These are phyloP conservation scores for Eupithecia dodoneata DNA, from an alignment of 2,888 invertebrate genomes.

Conservation along the genomic window DNA sequence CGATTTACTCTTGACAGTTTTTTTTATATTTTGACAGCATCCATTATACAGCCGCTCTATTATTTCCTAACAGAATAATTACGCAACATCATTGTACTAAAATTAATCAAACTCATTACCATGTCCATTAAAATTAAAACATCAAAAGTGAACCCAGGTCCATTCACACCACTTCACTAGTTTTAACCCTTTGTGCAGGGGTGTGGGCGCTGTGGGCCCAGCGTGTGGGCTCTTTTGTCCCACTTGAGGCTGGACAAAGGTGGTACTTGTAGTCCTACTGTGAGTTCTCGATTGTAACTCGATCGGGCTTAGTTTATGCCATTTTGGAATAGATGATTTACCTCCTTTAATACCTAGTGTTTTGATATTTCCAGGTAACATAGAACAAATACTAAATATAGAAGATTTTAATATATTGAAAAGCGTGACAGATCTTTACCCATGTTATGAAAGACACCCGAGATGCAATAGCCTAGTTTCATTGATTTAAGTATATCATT, in stretches of 20 bases:
- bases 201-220: slow-evolving; percentile 64
- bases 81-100: slow-evolving; percentile 28
- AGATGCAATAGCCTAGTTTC: too few species aligned
- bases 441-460: too few species aligned
- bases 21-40: slow-evolving; percentile 24
- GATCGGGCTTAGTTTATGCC: background rate
- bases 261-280: slow-evolving; percentile 16
- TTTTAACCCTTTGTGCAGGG: slow-evolving; percentile 56
- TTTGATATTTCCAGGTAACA: too few species aligned
- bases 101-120: slow-evolving; percentile 34
- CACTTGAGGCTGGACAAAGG: slow-evolving; percentile 34
- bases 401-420: too few species aligned
- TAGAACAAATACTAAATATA: too few species aligned
- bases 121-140: slow-evolving; percentile 22
- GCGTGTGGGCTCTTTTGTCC: slow-evolving; percentile 58
- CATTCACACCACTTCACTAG: slow-evolving; percentile 32
- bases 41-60: slow-evolving; percentile 15
- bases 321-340: background rate
- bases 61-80: slow-evolving; percentile 18
- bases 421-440: too few species aligned
- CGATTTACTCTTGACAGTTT: background rate
- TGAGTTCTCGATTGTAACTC: slow-evolving; percentile 13
- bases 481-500: too few species aligned
- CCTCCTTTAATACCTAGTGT: background rate
- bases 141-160: slow-evolving; percentile 23